A percentile compares a stretch with the other conserved stretches of the same genome.
Conservation (phyloP, 2,888 invertebrate genomes). For the Diachrysia chrysitis region DNA sequence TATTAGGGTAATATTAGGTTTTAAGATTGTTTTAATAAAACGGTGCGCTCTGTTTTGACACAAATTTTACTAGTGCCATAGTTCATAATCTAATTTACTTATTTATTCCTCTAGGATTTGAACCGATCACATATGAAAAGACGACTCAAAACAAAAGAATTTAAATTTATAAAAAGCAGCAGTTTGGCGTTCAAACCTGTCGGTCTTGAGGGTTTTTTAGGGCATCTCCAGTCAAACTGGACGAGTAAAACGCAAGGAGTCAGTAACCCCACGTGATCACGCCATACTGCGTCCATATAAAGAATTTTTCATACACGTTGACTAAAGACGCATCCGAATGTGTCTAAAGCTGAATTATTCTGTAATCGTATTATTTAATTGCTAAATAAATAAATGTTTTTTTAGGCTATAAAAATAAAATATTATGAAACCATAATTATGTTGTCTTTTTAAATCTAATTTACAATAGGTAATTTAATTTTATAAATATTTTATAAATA, state of each 20-base stretch:
- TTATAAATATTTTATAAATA: not conserved
- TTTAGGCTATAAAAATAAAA: not conserved
- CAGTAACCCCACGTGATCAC: constrained; percentile 33
- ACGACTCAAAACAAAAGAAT: not conserved
- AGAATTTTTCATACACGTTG: constrained; percentile 11
- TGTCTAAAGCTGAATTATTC: not conserved
- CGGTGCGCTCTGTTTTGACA: too few relatives aligned
- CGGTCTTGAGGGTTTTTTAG: constrained; percentile 17
- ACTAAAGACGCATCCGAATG: not conserved
- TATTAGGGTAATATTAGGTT: too few relatives aligned
- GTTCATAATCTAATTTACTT: too few relatives aligned
- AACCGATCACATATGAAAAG: too few relatives aligned
- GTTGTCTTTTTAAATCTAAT: not conserved
- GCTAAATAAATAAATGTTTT: not conserved
- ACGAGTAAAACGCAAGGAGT: constrained; percentile 13
- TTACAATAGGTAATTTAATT: not conserved
- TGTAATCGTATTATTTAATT: not conserved
- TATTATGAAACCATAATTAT: too few relatives aligned
- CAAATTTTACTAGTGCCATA: too few relatives aligned
- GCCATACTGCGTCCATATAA: not conserved
- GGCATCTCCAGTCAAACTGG: constrained; percentile 16
- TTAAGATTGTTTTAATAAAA: too few relatives aligned
- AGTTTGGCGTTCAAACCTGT: constrained; percentile 32
- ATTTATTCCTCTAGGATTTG: too few relatives aligned
- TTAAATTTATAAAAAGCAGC: constrained; percentile 11